Base-by-base conservation (phyloP, 2,888 invertebrate species). In the Cordilura impudica region DNA sequence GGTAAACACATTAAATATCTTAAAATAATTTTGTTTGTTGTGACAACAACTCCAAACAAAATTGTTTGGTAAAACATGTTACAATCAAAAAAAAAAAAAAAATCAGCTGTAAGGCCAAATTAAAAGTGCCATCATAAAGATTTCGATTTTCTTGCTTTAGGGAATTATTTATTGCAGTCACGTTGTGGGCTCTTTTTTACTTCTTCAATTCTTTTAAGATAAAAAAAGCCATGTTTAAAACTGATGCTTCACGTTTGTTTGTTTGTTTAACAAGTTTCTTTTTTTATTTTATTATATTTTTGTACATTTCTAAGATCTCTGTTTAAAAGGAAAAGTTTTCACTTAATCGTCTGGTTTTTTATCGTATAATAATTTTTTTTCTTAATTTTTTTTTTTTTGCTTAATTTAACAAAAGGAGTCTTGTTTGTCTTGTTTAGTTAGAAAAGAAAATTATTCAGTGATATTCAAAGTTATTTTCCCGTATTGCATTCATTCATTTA, bases 271-370 rank as follows among this genome's bases (percentile, higher is more conserved):
- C 49, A 56, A 65, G 63, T 76, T 70, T 75, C 49, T 63, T 70
- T 29, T 63, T 49, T 19, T 51, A 6, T 65, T 26, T 19, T 29
- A 12, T n/a, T 49, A 10, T 8, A 0, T 23, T 43, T 53, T 61
- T 60, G 21, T 21, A 54, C 63, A 26, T 66, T 16, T 47, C 31
- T 63, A 49, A 54, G 35, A 39, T 21, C 47, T 66, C 31, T 47
- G 16, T 73, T 54, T 51, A 79, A 75, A 79, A 79, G 79, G 75
- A 79, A 79, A 79, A 79, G 79, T 75, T 79, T 79, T 75, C 78
- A 79, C 78, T 79, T 75, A 56, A 70, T 66, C 61, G 39, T 75
- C 61, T 75, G n/a, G 29, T 35, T 49, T 47, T 14, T 58, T 69
- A 12, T 75, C 63, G 49, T 70, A 49, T 69, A 70, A 70, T 70